phyloP scores from a whole-genome alignment of 1,140 invertebrate species.

The Drosophila funebris region DNA sequence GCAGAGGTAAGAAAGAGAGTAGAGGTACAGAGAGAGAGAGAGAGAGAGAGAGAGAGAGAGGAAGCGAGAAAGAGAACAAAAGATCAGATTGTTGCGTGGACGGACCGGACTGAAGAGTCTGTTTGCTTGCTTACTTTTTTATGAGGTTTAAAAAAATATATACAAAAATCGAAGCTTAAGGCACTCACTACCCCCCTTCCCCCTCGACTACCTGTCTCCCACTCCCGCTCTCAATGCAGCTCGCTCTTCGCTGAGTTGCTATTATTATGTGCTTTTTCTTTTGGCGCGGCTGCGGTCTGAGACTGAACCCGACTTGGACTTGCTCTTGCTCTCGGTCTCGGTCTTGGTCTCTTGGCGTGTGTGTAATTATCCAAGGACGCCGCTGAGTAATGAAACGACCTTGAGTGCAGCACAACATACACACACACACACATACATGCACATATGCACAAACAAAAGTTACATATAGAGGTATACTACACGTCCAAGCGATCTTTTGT shows the following conservation, averaged over 20 bases:
- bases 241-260: constrained; percentile 25
- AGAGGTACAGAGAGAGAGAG: constrained; percentile 19
- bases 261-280: constrained; percentile 54
- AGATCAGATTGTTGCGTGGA: constrained; percentile 55
- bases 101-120: constrained; percentile 49
- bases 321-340: constrained; percentile 26
- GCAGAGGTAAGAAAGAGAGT: not conserved
- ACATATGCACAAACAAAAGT: constrained; percentile 16
- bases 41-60: constrained; percentile 6
- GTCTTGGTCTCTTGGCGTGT: constrained; percentile 71
- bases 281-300: constrained; percentile 31
- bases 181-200: constrained; percentile 1
- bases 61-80: constrained; percentile 10
- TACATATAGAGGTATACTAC: constrained; percentile 27
- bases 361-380: constrained; percentile 82
- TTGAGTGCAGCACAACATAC: constrained; percentile 71
- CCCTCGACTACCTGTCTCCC: not conserved
- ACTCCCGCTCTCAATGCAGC: not conserved
- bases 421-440: constrained; percentile 25
- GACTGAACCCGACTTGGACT: constrained; percentile 12
- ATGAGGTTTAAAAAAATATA: constrained; percentile 69
- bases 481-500: constrained; percentile 35
- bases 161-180: constrained; percentile 55
- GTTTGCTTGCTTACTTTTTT: constrained; percentile 63
- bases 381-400: constrained; percentile 82